Evolutionary conservation across 2,113 vertebrate genomes (phyloP), one percentile per base, ranked within the genome.

Genomic region (Setophaga kirtlandii): DNA sequence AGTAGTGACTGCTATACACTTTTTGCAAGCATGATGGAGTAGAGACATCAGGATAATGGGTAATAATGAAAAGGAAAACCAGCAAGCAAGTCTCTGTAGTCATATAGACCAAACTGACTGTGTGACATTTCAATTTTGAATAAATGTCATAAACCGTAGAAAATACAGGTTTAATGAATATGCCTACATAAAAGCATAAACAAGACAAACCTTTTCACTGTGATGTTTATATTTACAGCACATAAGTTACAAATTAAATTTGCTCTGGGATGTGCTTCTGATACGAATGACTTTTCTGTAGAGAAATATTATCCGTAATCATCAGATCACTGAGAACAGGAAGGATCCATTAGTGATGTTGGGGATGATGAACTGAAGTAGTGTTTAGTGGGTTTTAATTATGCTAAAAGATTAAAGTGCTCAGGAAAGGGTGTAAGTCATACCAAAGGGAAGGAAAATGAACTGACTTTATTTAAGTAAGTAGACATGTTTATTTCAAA

Each of bases 381-480:
- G 78, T 83, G n/a, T 87, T 95, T 92, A 94, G 89, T 81, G 75
- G 52, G 39, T 89, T 94, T 95, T 97, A 97, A 96, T 96, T 96
- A 96, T 7, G 47, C 39, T 90, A 46, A 93, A 82, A 88, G 67
- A 89, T 56, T 35, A 62, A 96, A 94, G 77, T 79, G 42, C 27
- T 86, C 31, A 3, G 35, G 62, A 50, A 83, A 70, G 42, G 24
- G 21, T 83, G 37, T 80, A 96, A 87, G 74, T 79, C 73, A 75
- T 59, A 92, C 47, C 39, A 79, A 74, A 42, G 78, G 12, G 39
- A 87, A 83, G 18, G 55, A 90, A 95, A 97, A 90, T 81, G 22
- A 95, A 87, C 50, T 50, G 62, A 74, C 11, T 94, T 77, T 90
- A 85, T 93, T 90, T 90, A 91, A 91, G 50, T 33, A 93, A 84